These are phyloP conservation scores for Zaprionus ghesquierei DNA, from an alignment of 1,140 invertebrate species.

Conservation along the genomic window DNA sequence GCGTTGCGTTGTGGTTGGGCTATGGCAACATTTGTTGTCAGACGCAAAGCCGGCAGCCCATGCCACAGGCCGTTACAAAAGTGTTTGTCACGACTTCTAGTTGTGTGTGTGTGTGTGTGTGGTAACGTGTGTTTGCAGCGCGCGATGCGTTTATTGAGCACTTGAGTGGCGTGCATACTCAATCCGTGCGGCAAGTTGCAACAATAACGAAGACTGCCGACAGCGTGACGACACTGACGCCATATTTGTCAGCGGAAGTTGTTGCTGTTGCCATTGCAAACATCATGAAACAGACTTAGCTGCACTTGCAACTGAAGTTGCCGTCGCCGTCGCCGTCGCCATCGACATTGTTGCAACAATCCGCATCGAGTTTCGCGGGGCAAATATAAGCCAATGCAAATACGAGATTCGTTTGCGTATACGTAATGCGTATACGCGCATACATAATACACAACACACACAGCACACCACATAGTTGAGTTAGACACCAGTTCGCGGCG, in stretches of 20 bases:
- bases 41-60: constrained; percentile 5
- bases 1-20: constrained; percentile 1
- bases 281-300: constrained; percentile 16
- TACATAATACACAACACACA: constrained; percentile 28
- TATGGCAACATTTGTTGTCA: constrained; percentile 17
- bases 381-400: constrained; percentile 71
- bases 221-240: constrained; percentile 13
- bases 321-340: background rate
- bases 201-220: constrained; percentile 40
- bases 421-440: constrained; percentile 44
- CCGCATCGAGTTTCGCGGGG: constrained; percentile 45
- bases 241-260: constrained; percentile 62
- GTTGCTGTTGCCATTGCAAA: constrained; percentile 45
- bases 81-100: constrained; percentile 28
- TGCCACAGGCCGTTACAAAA: constrained; percentile 42
- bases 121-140: constrained; percentile 29
- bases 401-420: constrained; percentile 60
- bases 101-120: constrained; percentile 22
- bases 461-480: background rate
- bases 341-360: constrained; percentile 42
- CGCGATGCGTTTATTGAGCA: constrained; percentile 68
- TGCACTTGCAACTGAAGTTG: background rate
- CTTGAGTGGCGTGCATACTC: constrained; percentile 57
- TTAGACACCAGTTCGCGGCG: background rate
- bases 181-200: constrained; percentile 50